Conservation (phyloP, 2,888 invertebrate genomes). For the Mycalesis mineus region DNA sequence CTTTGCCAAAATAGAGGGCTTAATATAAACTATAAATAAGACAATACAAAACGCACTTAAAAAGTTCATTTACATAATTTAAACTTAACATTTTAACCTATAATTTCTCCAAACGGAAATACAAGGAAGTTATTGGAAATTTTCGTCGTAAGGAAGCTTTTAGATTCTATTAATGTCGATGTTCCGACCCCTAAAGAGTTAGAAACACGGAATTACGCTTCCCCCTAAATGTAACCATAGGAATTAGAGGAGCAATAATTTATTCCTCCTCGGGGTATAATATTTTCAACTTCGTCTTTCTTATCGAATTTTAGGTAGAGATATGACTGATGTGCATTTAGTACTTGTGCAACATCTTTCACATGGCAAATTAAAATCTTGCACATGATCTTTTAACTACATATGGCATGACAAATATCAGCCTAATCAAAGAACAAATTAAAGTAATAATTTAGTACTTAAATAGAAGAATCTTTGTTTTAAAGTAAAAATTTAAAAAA, state of each 20-base stretch:
- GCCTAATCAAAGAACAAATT: no score
- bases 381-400: no score
- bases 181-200: slow-evolving; percentile 70
- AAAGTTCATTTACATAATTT: not conserved
- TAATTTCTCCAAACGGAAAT: slow-evolving; percentile 6
- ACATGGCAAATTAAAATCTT: no score
- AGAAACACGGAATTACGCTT: slow-evolving; percentile 71
- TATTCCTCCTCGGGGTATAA: slow-evolving; percentile 56
- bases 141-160: slow-evolving; percentile 65
- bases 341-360: no score
- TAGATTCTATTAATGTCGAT: slow-evolving; percentile 69
- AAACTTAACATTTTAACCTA: not conserved
- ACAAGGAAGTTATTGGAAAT: slow-evolving; percentile 43
- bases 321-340: no score
- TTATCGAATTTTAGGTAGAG: not conserved
- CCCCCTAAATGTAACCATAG: slow-evolving; percentile 72
- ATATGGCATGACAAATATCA: no score
- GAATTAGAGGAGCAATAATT: slow-evolving; percentile 69
- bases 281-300: slow-evolving; percentile 35
- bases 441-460: no score
- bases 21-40: no score
- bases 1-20: no score
- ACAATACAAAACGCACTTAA: no score
- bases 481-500: no score
- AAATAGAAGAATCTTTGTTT: no score